Base-by-base conservation (phyloP, 2,113 vertebrate species). In the Hippocampus guttulatus region DNA sequence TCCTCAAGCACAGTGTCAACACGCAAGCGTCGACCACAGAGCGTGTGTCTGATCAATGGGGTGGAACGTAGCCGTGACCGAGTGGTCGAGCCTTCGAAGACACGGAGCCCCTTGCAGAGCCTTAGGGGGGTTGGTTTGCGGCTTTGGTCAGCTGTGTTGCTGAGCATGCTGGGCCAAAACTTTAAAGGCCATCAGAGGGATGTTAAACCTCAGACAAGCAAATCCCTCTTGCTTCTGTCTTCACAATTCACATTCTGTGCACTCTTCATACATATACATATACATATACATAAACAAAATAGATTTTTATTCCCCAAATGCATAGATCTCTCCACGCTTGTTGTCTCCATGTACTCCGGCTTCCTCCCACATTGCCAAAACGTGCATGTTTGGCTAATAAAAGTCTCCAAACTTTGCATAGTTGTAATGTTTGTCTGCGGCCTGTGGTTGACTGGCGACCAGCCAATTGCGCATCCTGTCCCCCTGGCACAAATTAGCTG, bases 1-100 rank as follows among this genome's bases (percentile, higher is more conserved):
- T 90, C 85, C 86, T 89, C 84, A 83, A 86, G 90, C 84, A 88
- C 81, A 69, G 75, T 85, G 90, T 90, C 88, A 89, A 90, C 90
- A 88, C 75, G 73, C 54, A 40, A 73, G 69, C 71, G 69, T 63
- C 83, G 77, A 70, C 62, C 33, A 47, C 75, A 70, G 75, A 82
- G 75, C 49, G 71, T 67, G 69, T 62, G 33, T 85, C 84, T 86
- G 87, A 84, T 86, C 79, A 70, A 45, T 80, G 79, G 84, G 81
- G 84, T 84, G 89, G 83, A 90, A 82, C 86, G 81, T 58, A 85
- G 81, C 71, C 33, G 41, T 27, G 83, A 77, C 80, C 75, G 79
- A 80, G 79, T 27, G 64, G n/a, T 27, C 43, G 41, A 64, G 11
- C 41, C 63, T 65, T 15, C n/a, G 12, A 45, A 45, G 63, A 64